Percentiles rank a stretch among this genome's conserved stretches.
phyloP scores from a whole-genome alignment of 2,113 vertebrate species.

The Sceloporus undulatus region DNA sequence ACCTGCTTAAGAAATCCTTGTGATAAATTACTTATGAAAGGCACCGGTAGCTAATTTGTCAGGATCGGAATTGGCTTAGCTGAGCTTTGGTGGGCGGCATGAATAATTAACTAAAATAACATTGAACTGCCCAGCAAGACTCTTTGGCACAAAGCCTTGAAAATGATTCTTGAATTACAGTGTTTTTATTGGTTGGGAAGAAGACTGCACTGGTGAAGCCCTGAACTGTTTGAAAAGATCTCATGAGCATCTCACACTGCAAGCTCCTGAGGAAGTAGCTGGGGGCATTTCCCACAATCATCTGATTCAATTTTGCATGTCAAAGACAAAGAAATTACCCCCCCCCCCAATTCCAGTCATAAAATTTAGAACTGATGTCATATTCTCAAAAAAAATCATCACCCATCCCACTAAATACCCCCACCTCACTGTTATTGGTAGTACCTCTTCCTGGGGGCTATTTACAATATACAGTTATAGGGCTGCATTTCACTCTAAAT shows the following conservation, averaged over 20 bases:
- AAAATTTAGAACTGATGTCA: not conserved
- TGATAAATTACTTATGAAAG: slow-evolving; percentile 67
- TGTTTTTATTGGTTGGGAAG: not conserved
- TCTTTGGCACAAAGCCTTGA: slow-evolving; percentile 4
- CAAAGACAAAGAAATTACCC: no score
- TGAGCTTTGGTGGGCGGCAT: slow-evolving; percentile 47
- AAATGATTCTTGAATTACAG: slow-evolving; percentile 51
- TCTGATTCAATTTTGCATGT: no score
- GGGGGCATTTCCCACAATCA: no score
- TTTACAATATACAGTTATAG: no score
- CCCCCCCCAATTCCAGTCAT: not conserved
- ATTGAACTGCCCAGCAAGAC: slow-evolving; percentile 11
- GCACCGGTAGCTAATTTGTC: slow-evolving; percentile 56
- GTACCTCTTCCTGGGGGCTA: no score
- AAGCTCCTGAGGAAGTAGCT: not conserved
- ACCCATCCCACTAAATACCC: no score
- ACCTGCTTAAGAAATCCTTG: slow-evolving; percentile 35
- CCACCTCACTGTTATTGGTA: no score
- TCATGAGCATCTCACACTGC: not conserved
- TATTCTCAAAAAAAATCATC: no score
- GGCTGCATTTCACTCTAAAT: no score
- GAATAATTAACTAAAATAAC: slow-evolving; percentile 66
- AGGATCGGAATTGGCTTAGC: slow-evolving; percentile 52
- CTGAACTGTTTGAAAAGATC: not conserved
- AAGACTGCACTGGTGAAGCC: not conserved